phyloP scores from a whole-genome alignment of 1,140 invertebrate species.

The Bombus polaris region DNA sequence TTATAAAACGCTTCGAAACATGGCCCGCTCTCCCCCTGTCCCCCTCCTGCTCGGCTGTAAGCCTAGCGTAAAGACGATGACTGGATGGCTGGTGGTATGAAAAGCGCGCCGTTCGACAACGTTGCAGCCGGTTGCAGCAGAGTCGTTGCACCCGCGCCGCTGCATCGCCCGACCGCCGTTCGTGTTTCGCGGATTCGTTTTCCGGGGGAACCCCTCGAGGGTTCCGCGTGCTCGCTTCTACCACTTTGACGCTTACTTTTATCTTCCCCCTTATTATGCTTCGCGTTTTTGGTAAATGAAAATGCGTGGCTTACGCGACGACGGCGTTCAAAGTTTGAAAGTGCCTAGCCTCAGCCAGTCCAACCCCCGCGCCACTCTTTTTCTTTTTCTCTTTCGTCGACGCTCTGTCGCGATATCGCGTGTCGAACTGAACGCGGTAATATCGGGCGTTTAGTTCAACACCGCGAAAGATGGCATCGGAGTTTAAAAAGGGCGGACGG shows the following conservation, averaged over 20 bases:
- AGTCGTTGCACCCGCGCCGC: constrained; percentile 32
- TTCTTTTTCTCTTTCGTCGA: not conserved
- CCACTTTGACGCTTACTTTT: constrained; percentile 42
- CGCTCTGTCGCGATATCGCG: not conserved
- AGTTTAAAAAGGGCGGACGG: not conserved
- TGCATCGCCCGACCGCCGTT: not conserved
- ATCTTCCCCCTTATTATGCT: constrained; percentile 43
- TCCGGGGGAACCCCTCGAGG: constrained; percentile 20
- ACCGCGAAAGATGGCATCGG: not conserved
- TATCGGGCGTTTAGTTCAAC: not conserved
- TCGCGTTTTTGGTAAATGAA: constrained; percentile 65
- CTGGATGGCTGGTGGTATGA: constrained; percentile 62
- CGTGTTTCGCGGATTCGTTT: constrained; percentile 42
- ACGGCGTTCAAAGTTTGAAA: constrained; percentile 40
- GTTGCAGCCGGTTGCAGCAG: constrained; percentile 45
- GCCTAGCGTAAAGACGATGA: constrained; percentile 62
- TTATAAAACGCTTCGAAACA: constrained; percentile 79
- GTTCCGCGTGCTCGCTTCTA: constrained; percentile 15
- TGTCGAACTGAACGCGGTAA: not conserved
- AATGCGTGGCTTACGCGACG: constrained; percentile 36
- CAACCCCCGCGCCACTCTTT: not conserved
- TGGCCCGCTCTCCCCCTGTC: constrained; percentile 10
- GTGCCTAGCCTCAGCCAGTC: not conserved
- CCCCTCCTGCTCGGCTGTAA: not conserved
- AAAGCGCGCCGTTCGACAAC: constrained; percentile 54